Base-by-base conservation (phyloP, 2,797 vertebrate species). In the Gymnoscopelus microlampas region DNA sequence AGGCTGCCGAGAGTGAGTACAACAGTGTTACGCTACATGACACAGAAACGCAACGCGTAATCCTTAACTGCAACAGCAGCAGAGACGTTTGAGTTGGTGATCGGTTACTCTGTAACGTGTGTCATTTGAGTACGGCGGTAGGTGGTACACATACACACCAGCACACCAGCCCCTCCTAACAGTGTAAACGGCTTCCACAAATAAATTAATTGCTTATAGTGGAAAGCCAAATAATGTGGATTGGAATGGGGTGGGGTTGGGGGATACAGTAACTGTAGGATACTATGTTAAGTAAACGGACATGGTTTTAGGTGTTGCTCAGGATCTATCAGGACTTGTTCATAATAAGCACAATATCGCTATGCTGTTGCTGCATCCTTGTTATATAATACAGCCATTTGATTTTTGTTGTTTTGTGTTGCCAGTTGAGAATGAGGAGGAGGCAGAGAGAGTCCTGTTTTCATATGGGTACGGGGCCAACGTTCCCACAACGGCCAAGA, bases 381-480 rank as follows among this genome's bases (percentile, higher is more conserved):
- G 24, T 61, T 5, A 66, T 53, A 47, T 44, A 44, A 10, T 44
- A 50, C 15, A 4, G 19, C 61, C 57, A 29, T 19, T 63, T 2
- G 62, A 4, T 74, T 23, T 64, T n/a, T 83, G 15, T 73, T 58
- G 74, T n/a, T 79, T 3, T 80, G 9, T 79, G 26, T 76, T 77
- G 51, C 24, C 72, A 99, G 98, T 99, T 91, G 97, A 97, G 86
- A 91, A 96, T 88, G 97, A 98, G 89, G 94, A 93, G 57, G 98
- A 99, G 70, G 97, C 98, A 49, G 98, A 99, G 92, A 95, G 97
- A 74, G 94, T 99, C 79, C 93, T 99, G 58, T 99, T 97, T 86
- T 97, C 97, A 0, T 99, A 97, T 11, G 97, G 98, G 12, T 99
- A 99, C 9, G 97, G 98, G 67, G 97, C 97, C 68, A 99, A 99